Base-by-base conservation (phyloP, 1,140 invertebrate species). In the Dryas iulia region DNA sequence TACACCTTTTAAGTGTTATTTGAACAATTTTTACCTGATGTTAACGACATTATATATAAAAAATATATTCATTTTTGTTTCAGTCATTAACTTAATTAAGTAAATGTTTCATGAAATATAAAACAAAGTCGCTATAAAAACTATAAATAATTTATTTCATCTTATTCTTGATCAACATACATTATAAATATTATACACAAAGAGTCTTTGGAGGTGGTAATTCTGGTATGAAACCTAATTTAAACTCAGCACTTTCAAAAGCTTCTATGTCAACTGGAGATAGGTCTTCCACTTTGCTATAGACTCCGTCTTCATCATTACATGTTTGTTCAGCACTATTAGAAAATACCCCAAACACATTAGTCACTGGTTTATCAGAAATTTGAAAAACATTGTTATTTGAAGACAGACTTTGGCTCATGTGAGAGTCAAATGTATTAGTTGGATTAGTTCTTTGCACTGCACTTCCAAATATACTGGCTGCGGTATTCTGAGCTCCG, bases 151-250 rank as follows among this genome's bases (percentile, higher is more conserved):
- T 21, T 21, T 47, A 47, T 18, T 47, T 47, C 3, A 47, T 18
- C 8, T 18, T 21, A 21, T 47, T 21, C 1, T 47, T 21, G 23
- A 56, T 12, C 14, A 14, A 6, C 24, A 56, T 25, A 47, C 23
- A 65, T 52, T 71, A 79, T 18, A 0, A 39, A n/a, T 47, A 47
- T 21, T 47, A 47, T 58, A 77, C 31, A 76, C 86, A 89, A 24
- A 90, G 68, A 52, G 61, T 61, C 52, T 76, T 73, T 6, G 87
- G 86, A 30, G 89, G 89, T 14, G 89, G 81, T 33, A 88, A 28
- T 63, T 89, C 86, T 5, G 89, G 89, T 25, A 91, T 79, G 68
- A 82, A 87, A 18, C 89, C 89, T 62, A 91, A 76, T 66, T 79
- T 77, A 69, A 91, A 91, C 6, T 76, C 73, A 7, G 72, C 62